Evolutionary conservation across 1,140 invertebrate genomes (phyloP).

Genomic region (Carposina sasakii): DNA sequence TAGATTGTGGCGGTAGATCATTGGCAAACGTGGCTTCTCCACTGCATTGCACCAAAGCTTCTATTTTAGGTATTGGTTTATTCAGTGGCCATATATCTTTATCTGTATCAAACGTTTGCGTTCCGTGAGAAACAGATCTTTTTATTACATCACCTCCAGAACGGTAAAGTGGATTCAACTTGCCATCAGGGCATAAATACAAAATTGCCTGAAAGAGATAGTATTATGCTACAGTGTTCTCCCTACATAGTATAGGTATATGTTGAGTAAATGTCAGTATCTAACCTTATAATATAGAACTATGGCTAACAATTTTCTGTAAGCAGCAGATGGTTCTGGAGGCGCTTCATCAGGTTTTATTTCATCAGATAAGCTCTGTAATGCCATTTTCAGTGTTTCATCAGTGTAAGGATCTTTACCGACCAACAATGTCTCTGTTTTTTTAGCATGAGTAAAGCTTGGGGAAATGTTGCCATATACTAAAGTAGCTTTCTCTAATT

Average conservation of each 20-base stretch:
- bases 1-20: slow-evolving; percentile 72
- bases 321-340: slow-evolving; percentile 77
- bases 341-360: slow-evolving; percentile 75
- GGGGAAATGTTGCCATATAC: slow-evolving; percentile 79
- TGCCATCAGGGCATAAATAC: slow-evolving; percentile 57
- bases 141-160: slow-evolving; percentile 71
- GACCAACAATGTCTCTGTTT: slow-evolving; percentile 77
- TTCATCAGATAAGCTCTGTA: slow-evolving; percentile 75
- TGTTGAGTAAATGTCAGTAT: slow-evolving; percentile 28
- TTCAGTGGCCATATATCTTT: slow-evolving; percentile 79
- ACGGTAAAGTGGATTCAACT: slow-evolving; percentile 50
- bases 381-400: slow-evolving; percentile 69
- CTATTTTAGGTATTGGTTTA: slow-evolving; percentile 80
- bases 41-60: slow-evolving; percentile 74
- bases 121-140: slow-evolving; percentile 76
- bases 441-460: slow-evolving; percentile 79
- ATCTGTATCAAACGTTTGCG: slow-evolving; percentile 79
- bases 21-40: slow-evolving; percentile 80
- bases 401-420: slow-evolving; percentile 72
- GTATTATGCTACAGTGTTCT: slow-evolving; percentile 44
- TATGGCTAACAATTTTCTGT: slow-evolving; percentile 77
- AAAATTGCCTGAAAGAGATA: slow-evolving; percentile 65
- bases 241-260: slow-evolving; percentile 52
- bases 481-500: slow-evolving; percentile 67
- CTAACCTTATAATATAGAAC: slow-evolving; percentile 82